Evolutionary conservation across 2,797 vertebrate species (phyloP), one percentile per base, ranked within the genome.

Genomic region (Cossypha heuglini): DNA sequence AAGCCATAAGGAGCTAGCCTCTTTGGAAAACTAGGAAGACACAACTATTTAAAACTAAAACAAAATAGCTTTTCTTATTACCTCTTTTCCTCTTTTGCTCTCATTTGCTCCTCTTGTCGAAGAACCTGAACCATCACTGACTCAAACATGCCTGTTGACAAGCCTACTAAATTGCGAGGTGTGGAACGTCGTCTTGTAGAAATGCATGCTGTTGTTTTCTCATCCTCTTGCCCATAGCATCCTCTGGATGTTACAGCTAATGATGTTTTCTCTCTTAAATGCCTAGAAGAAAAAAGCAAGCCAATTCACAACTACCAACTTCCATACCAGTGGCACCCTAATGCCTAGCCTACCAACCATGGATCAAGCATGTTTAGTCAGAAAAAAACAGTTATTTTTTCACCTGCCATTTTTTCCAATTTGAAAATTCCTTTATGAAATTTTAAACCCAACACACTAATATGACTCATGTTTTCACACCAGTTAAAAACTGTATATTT

Each of bases 101-200:
- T 98, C 96, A 99, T 98, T 76, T 99, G 99, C 96, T 99, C 99
- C 96, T 99, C 99, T 96, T 99, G 97, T 90, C 99, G 98, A 86
- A 99, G 97, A 92, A 98, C 98, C 97, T 99, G 99, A 94, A 99
- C 98, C 99, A 99, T 99, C 95, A 99, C 66, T 85, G 99, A 99
- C 95, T 99, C 99, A 75, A 98, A 98, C 78, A 98, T 97, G 76
- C 99, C 98, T 48, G 98, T 98, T 63, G 98, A 98, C 94, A 98
- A 97, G 76, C 98, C 98, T 68, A 98, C 97, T 96, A 99, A 97
- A 97, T 97, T 99, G 83, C 99, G 98, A 52, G 98, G 97, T 6
- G 97, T 98, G 59, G 98, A 98, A 83, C 99, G 98, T 46, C 99
- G 98, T 93, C 99, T 98, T n/a, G 99, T 99, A 76, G 99, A 99